Evolutionary conservation across 2,888 invertebrate species (phyloP).

Genomic region (Pterobdella sp.): DNA sequence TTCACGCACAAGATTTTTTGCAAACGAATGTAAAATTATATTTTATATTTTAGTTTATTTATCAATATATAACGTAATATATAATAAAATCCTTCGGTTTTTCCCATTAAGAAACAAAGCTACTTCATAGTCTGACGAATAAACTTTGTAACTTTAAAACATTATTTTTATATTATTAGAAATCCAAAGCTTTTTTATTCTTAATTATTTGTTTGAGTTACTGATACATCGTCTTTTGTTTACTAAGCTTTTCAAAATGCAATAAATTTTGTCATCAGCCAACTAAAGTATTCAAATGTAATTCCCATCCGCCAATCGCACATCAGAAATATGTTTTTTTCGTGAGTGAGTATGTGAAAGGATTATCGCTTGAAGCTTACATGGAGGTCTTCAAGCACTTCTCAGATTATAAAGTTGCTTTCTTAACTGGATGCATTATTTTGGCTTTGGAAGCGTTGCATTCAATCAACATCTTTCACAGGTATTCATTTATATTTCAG

Average conservation of each 20-base stretch:
- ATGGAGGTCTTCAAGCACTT: conserved; percentile 15
- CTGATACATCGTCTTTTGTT: too few species aligned
- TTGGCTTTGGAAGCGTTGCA: conserved; percentile 15
- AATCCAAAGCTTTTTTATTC: too few species aligned
- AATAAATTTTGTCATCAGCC: too few species aligned
- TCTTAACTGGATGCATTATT: conserved; percentile 14
- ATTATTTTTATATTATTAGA: conserved; percentile 3
- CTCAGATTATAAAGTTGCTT: conserved; percentile 11
- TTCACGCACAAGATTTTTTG: not conserved
- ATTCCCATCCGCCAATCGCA: not conserved
- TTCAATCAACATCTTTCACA: conserved; percentile 18
- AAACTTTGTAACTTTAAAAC: not conserved
- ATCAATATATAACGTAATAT: too few species aligned
- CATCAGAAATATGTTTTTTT: too few species aligned
- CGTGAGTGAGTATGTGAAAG: conserved; percentile 19
- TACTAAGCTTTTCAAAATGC: too few species aligned
- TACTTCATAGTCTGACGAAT: not conserved
- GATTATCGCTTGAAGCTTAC: conserved; percentile 6
- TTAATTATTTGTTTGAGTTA: too few species aligned
- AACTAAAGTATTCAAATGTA: too few species aligned
- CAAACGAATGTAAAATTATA: conserved; percentile 5
- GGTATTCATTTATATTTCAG: too few species aligned
- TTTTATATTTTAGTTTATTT: not conserved
- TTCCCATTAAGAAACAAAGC: too few species aligned
- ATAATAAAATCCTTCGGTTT: too few species aligned